phyloP scores from a whole-genome alignment of 1,140 invertebrate genomes.

The Thaumetopoea pityocampa region DNA sequence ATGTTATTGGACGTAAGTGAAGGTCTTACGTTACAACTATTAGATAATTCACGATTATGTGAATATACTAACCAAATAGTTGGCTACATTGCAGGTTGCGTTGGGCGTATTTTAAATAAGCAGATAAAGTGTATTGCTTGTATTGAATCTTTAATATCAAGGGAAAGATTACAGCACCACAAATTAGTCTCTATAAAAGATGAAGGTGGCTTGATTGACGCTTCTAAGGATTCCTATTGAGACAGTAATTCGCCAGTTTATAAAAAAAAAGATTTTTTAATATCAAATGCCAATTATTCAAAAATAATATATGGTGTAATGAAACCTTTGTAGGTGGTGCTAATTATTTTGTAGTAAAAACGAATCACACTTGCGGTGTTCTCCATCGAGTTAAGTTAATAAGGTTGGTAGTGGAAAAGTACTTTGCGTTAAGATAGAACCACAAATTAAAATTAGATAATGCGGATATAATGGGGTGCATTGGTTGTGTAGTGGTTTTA shows the following conservation, averaged over 20 bases:
- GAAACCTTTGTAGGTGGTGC: background rate
- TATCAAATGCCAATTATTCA: background rate
- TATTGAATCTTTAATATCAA: background rate
- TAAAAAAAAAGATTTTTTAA: constrained; percentile 2
- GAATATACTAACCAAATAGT: constrained; percentile 3
- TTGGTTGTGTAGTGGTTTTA: too few species aligned
- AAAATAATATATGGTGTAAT: constrained; percentile 1
- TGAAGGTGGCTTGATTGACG: background rate
- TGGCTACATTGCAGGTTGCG: constrained; percentile 5
- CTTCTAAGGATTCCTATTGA: background rate
- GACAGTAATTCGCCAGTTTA: background rate
- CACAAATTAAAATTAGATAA: too few species aligned
- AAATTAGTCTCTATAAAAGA: background rate
- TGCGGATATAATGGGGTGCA: too few species aligned
- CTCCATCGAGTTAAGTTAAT: too few species aligned
- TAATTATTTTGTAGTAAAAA: too few species aligned
- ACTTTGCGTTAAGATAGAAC: too few species aligned
- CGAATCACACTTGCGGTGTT: too few species aligned
- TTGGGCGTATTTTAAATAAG: background rate
- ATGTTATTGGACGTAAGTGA: background rate
- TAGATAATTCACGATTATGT: constrained; percentile 2
- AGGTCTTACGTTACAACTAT: background rate
- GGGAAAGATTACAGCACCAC: background rate
- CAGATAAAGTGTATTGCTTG: constrained; percentile 2
- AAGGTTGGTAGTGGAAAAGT: too few species aligned